Conservation (phyloP, 2,888 invertebrate genomes). For the Ptychoptera albimana region DNA sequence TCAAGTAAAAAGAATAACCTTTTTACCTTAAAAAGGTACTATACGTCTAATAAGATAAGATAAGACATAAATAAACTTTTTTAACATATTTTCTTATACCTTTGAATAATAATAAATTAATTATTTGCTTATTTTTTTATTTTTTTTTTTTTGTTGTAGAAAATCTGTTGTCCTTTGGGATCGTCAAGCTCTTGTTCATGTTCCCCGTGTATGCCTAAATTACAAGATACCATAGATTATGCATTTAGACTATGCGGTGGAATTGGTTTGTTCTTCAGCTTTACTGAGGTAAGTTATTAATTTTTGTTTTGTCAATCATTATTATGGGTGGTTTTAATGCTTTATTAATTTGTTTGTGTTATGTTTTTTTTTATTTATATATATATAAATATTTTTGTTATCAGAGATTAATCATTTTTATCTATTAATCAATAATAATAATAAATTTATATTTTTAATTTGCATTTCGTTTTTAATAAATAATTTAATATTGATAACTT, state of each 20-base stretch:
- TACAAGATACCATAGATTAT: constrained; percentile 64
- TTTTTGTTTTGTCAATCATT: background rate
- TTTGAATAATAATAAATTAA: no score
- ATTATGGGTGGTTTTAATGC: background rate
- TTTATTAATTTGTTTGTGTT: background rate
- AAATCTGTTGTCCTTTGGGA: constrained; percentile 35
- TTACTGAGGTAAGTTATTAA: constrained; percentile 67
- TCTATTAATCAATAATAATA: no score
- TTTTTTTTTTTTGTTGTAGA: constrained; percentile 25
- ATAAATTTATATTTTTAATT: no score
- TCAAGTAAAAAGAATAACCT: background rate
- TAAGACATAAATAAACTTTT: no score
- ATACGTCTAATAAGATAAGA: no score
- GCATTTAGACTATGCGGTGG: constrained; percentile 84
- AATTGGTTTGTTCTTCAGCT: constrained; percentile 90
- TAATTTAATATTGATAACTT: no score
- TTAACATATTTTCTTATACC: no score
- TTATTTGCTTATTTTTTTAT: background rate
- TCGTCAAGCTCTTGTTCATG: constrained; percentile 40
- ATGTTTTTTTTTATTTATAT: background rate
- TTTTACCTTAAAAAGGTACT: no score
- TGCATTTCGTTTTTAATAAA: no score
- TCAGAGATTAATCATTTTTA: background rate
- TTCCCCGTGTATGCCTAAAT: constrained; percentile 52
- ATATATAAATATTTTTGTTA: background rate